Base-by-base conservation (phyloP, 2,888 invertebrate species). In the Monochamus alternatus region DNA sequence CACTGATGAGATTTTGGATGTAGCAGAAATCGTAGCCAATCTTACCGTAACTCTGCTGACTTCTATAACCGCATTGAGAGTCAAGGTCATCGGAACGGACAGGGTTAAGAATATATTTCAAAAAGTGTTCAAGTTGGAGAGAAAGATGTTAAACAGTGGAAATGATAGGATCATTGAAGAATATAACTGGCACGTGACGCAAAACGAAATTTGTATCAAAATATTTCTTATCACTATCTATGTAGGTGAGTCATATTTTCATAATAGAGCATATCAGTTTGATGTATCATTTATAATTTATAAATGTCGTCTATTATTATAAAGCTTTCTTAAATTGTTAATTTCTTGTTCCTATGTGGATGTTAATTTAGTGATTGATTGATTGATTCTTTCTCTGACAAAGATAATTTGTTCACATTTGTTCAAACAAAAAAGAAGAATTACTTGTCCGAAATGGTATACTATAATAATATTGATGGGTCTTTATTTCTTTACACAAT, bases 41-140 rank as follows among this genome's bases (percentile, higher is more conserved):
- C 65, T 82, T 52, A 79, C 81, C 44, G 80, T 81, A 22, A 81
- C 81, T 3, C 73, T 81, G 3, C 68, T 81, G 14, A 80, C 79
- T 55, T 75, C 76, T 0, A 74, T 80, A n/a, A 81, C 81, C 3
- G 65, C 80, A 8, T 47, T 74, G 44, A 81, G 81, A 71, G 81
- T 80, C 12, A 47, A 75, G 8, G 78, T 76, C 4, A 77, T 82
- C 55, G 81, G 76, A 68, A 62, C 73, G 5, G 30, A 71, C 8
- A 74, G 78, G 44, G 47, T 82, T 44, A 75, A 62, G 58, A 73
- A 66, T 43, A 75, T 81, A 10, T 76, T 81, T 14, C 66, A 68
- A 14, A 69, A 81, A 68, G 76, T 81, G 65, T 80, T 82, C 43
- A 77, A 78, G 14, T 74, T 66, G 14, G 82, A 82, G 55, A 74